Evolutionary conservation across 2,888 invertebrate species (phyloP), one percentile per base, ranked within the genome.

Genomic region (Mythimna vitellina): DNA sequence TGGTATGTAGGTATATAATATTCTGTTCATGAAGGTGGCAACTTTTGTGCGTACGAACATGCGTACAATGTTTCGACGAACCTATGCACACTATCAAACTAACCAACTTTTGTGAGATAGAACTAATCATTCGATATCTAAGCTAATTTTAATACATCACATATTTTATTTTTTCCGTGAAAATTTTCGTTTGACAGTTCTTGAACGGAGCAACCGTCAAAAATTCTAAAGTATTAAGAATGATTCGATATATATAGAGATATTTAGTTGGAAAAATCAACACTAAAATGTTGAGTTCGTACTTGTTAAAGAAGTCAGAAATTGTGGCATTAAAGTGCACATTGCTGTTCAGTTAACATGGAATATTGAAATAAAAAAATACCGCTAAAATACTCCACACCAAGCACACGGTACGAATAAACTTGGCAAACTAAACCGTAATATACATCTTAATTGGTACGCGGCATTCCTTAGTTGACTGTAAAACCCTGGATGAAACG

Each of bases 381-480:
- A 42, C 12, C 5, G 35, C 2, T 46, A 17, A 51, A 61, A 42
- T 66, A 61, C 17, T 49, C 9, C n/a, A 54, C n/a, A n/a, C n/a
- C n/a, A n/a, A n/a, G n/a, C n/a, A n/a, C 10, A 46, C n/a, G 12
- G 9, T 60, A 32, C n/a, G n/a, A 64, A n/a, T 22, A 25, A 35
- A 25, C 17, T 42, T 57, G 14, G 22, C 53, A 49, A 62, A 42
- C 42, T 20, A 61, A 20, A 12, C 20, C 25, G n/a, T 22, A 22
- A 22, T 29, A 35, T 62, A 12, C 12, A 42, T 17, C 10, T n/a
- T n/a, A 51, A 51, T 38, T 22, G 29, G n/a, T 49, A 61, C 12
- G 54, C n/a, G 20, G 32, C 73, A 60, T 72, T 72, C 49, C 80
- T 74, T 68, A 61, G 65, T 57, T 63, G 54, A 73, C 65, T 72